phyloP scores from a whole-genome alignment of 2,888 invertebrate genomes.

The Apamea monoglypha region DNA sequence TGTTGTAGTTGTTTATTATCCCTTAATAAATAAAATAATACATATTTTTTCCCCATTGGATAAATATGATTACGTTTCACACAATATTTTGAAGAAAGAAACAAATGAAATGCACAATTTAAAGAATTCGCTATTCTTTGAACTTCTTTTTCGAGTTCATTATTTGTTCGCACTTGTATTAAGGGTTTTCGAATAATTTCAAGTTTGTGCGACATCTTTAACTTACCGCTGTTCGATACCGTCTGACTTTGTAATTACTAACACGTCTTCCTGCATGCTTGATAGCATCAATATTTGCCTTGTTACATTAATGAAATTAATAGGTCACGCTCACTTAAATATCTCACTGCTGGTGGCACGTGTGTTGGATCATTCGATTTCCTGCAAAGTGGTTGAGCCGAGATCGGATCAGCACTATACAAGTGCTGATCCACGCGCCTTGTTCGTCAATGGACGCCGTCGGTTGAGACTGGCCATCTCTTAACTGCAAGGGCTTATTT shows the following conservation, averaged over 20 bases:
- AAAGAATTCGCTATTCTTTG: slow-evolving; percentile 11
- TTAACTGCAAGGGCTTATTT: too few relatives aligned
- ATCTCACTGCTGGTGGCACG: too few relatives aligned
- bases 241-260: neutral
- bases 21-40: too few relatives aligned
- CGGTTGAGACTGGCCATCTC: too few relatives aligned
- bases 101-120: slow-evolving; percentile 12
- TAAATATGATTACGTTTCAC: neutral
- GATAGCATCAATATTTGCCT: neutral
- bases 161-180: neutral
- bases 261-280: too few relatives aligned
- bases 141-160: slow-evolving; percentile 12
- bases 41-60: slow-evolving; percentile 19
- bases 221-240: neutral
- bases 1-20: too few relatives aligned
- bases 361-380: too few relatives aligned
- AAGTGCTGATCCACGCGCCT: too few relatives aligned
- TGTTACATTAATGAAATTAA: slow-evolving; percentile 5
- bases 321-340: neutral
- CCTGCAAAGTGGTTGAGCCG: too few relatives aligned
- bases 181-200: neutral
- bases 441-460: too few relatives aligned
- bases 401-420: too few relatives aligned
- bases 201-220: neutral
- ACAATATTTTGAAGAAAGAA: slow-evolving; percentile 21